Evolutionary conservation across 2,888 invertebrate genomes (phyloP), one percentile per base, ranked within the genome.

Genomic region (Rhagophthalmus giganteus): DNA sequence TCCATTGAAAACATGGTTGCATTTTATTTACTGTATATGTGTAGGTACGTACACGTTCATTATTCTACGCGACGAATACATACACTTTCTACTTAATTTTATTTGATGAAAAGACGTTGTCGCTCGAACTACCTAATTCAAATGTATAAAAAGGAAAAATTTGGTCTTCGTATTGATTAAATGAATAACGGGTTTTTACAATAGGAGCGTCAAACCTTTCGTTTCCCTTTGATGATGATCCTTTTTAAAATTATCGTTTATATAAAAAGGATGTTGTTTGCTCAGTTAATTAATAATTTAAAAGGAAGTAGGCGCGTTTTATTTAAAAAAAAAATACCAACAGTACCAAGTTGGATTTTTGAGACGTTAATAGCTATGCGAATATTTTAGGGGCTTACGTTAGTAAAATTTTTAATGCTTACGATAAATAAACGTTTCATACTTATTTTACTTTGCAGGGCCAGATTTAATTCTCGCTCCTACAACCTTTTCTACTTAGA

Each of bases 401-500:
- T n/a, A n/a, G n/a, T n/a, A n/a, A n/a, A n/a, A n/a, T n/a, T n/a
- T n/a, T n/a, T n/a, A n/a, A n/a, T n/a, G n/a, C n/a, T n/a, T n/a
- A n/a, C n/a, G n/a, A n/a, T n/a, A n/a, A n/a, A n/a, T n/a, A n/a
- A n/a, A n/a, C n/a, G n/a, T n/a, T n/a, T n/a, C n/a, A n/a, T n/a
- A n/a, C n/a, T n/a, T n/a, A n/a, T 58, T 66, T 64, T 67, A 61
- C 64, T 60, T 72, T 73, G 15, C 68, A 74, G 74, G 73, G 47
- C 74, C 74, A 24, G 74, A 74, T 59, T 58, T 74, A 59, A 74
- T 74, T 48, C 63, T 74, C 30, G 62, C 72, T 54, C 74, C 74
- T n/a, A 65, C 68, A 47, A 68, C 64, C 57, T 70, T 70, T 57
- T 64, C 70, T 24, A 67, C 59, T 28, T 69, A 69, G 48, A 66